Conservation (phyloP, 2,797 vertebrate genomes). For the Hoplostethus mediterraneus region DNA sequence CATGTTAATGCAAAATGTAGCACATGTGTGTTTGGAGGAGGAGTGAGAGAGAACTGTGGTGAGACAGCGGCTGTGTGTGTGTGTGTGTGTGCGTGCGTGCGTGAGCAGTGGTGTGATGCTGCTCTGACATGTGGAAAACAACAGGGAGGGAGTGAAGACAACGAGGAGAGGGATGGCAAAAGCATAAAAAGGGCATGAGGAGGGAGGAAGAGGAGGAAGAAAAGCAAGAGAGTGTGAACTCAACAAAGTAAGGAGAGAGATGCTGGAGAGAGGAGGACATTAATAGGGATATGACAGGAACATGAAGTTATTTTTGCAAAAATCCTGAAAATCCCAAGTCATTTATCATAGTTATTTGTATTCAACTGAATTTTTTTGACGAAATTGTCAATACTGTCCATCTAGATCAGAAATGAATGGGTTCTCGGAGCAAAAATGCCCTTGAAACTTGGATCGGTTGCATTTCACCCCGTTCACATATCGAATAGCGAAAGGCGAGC, state of each 20-base stretch:
- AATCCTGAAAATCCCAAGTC: too few species aligned
- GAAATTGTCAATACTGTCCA: too few species aligned
- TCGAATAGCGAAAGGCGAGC: too few species aligned
- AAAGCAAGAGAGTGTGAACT: background rate
- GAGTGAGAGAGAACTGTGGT: too few species aligned
- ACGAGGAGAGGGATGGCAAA: background rate
- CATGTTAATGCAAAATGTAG: background rate
- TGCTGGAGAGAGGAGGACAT: too few species aligned
- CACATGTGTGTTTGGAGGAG: background rate
- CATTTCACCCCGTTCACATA: too few species aligned
- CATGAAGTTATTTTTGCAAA: background rate
- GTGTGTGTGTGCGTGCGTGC: background rate
- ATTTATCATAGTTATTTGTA: too few species aligned
- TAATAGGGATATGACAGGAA: background rate
- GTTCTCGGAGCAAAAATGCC: too few species aligned
- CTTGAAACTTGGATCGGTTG: too few species aligned
- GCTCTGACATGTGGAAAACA: slow-evolving; percentile 36
- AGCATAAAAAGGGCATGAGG: background rate
- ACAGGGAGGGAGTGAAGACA: slow-evolving; percentile 17
- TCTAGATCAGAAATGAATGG: too few species aligned
- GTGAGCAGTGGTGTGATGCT: background rate
- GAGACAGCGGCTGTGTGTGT: background rate
- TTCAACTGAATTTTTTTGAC: too few species aligned
- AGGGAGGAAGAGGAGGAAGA: background rate
- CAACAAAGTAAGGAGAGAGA: background rate